Conservation (phyloP, 2,113 vertebrate species). For the Tinamus guttatus region DNA sequence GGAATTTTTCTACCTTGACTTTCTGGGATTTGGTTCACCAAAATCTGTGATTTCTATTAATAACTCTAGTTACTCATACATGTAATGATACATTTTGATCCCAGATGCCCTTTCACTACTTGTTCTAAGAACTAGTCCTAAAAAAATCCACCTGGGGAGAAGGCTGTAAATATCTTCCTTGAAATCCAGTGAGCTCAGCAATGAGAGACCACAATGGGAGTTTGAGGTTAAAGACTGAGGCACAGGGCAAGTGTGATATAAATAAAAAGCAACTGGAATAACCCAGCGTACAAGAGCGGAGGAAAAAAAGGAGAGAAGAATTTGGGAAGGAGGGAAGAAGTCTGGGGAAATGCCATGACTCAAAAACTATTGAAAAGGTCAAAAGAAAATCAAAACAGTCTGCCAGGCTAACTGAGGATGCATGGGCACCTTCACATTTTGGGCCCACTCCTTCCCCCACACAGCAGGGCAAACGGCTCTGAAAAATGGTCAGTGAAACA, state of each 20-base stretch:
- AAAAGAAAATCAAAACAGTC: background rate
- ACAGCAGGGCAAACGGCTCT: background rate
- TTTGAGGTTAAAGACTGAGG: background rate
- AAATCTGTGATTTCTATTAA: background rate
- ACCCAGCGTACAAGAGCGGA: background rate
- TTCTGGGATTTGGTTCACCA: background rate
- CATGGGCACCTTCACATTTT: background rate
- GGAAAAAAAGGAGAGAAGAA: background rate
- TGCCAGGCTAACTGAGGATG: background rate
- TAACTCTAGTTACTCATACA: background rate
- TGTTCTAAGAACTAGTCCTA: background rate
- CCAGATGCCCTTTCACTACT: background rate
- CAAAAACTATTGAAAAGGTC: background rate
- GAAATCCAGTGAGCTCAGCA: background rate
- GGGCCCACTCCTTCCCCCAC: background rate
- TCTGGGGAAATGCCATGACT: background rate
- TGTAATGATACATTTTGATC: background rate
- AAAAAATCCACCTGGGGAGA: background rate
- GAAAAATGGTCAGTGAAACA: background rate
- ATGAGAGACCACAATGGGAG: background rate
- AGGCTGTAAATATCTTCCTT: background rate
- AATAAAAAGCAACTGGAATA: background rate
- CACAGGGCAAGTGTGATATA: background rate
- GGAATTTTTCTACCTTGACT: background rate
- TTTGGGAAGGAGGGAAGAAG: too few species aligned